phyloP scores from a whole-genome alignment of 1,140 invertebrate genomes.

The Acromyrmex echinatior region DNA sequence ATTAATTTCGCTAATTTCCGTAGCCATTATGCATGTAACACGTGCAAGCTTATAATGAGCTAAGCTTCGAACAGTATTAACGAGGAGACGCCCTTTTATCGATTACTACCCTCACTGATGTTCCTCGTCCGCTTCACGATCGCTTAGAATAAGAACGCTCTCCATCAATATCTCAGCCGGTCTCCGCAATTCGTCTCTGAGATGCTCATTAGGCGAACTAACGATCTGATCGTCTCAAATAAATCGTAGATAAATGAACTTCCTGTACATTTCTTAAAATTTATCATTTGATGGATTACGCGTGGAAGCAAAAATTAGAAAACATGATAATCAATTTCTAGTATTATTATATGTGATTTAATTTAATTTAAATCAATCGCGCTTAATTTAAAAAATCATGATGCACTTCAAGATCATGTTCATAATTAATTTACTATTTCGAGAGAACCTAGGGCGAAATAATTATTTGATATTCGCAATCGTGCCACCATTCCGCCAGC shows the following conservation, averaged over 20 bases:
- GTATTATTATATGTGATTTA: not conserved
- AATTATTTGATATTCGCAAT: slow-evolving; percentile 45
- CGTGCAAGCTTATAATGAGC: slow-evolving; percentile 64
- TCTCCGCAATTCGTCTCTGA: slow-evolving; percentile 43
- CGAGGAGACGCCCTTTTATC: slow-evolving; percentile 64
- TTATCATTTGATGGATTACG: not conserved
- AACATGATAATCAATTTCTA: not conserved
- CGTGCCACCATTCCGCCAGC: not conserved
- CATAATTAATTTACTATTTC: not conserved
- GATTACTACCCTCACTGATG: slow-evolving; percentile 52
- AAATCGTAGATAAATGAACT: slow-evolving; percentile 6
- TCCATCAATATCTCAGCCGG: slow-evolving; percentile 47
- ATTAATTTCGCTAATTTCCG: slow-evolving; percentile 64
- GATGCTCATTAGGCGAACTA: slow-evolving; percentile 46
- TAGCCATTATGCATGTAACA: slow-evolving; percentile 57
- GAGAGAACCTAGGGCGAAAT: not conserved
- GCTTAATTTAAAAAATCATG: not conserved
- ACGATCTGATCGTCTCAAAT: slow-evolving; percentile 39
- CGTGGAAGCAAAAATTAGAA: not conserved
- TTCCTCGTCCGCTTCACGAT: slow-evolving; percentile 53
- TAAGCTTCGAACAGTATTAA: slow-evolving; percentile 65
- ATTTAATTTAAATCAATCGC: not conserved
- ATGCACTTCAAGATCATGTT: not conserved
- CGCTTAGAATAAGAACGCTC: slow-evolving; percentile 57
- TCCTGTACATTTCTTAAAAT: slow-evolving; percentile 1